Conservation (phyloP, 1,140 invertebrate species). For the Formica selysi region DNA sequence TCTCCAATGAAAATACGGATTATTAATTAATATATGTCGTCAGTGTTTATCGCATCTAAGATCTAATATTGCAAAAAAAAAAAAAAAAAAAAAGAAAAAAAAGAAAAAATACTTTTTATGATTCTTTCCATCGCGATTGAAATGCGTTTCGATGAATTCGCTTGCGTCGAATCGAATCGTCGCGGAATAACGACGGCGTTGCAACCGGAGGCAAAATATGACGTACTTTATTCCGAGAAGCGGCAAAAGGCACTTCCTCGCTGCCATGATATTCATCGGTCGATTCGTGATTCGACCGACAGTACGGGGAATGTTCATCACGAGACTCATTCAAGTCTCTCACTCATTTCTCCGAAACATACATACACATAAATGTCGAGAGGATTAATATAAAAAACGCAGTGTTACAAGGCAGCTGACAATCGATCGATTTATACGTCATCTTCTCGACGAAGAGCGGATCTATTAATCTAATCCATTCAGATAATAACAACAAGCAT, state of each 20-base stretch:
- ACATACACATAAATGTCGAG: not conserved
- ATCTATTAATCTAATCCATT: slow-evolving; percentile 19
- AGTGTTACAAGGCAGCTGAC: not conserved
- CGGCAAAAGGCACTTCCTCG: slow-evolving; percentile 24
- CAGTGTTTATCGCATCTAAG: not conserved
- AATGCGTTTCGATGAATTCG: slow-evolving; percentile 1
- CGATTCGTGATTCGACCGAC: slow-evolving; percentile 40
- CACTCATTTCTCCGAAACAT: slow-evolving; percentile 19
- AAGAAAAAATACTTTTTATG: not conserved
- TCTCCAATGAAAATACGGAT: not conserved
- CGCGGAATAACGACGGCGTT: slow-evolving; percentile 27
- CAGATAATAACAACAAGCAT: not conserved
- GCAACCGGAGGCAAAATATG: slow-evolving; percentile 29
- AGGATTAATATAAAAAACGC: slow-evolving; percentile 14
- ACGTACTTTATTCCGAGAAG: slow-evolving; percentile 45
- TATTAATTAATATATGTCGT: not conserved
- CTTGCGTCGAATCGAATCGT: slow-evolving; percentile 15
- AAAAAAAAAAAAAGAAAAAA: no score
- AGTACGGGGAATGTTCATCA: slow-evolving; percentile 21
- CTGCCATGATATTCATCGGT: slow-evolving; percentile 18
- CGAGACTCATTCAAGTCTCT: slow-evolving; percentile 6
- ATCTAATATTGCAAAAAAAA: slow-evolving; percentile 5
- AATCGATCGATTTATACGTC: not conserved
- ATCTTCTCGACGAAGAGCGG: not conserved
- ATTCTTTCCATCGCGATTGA: not conserved